Conservation (phyloP, 2,797 vertebrate species). For the Pogonophryne albipinna region DNA sequence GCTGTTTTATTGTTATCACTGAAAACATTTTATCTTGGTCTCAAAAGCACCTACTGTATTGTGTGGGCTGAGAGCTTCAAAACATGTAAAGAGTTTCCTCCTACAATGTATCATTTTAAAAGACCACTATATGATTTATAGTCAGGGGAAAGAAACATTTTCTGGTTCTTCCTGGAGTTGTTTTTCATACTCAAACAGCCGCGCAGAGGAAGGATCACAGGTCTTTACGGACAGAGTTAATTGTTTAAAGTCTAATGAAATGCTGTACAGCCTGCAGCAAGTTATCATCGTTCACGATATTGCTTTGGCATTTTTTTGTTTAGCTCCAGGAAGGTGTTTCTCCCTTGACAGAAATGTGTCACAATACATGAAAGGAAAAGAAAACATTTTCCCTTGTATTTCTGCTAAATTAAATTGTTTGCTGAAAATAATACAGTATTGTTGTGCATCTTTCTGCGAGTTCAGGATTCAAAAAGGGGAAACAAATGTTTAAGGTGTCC, state of each 20-base stretch:
- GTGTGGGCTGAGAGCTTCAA: slow-evolving; percentile 61
- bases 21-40: slow-evolving; percentile 72
- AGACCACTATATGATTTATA: slow-evolving; percentile 56
- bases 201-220: slow-evolving; percentile 35
- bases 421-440: not conserved
- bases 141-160: slow-evolving; percentile 17
- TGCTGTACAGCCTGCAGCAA: slow-evolving; percentile 36
- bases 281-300: slow-evolving; percentile 24
- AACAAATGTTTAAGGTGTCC: not conserved
- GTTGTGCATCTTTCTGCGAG: not conserved
- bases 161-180: slow-evolving; percentile 36
- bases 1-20: slow-evolving; percentile 71
- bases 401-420: not conserved
- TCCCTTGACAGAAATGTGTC: slow-evolving; percentile 13
- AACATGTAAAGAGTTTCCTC: slow-evolving; percentile 70
- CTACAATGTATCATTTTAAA: slow-evolving; percentile 63
- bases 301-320: slow-evolving; percentile 42
- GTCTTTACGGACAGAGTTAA: slow-evolving; percentile 43
- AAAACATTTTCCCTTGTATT: slow-evolving; percentile 13
- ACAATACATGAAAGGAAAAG: slow-evolving; percentile 20
- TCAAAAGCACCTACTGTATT: slow-evolving; percentile 68
- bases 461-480: not conserved
- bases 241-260: slow-evolving; percentile 50
- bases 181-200: slow-evolving; percentile 32
- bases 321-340: slow-evolving; percentile 31